Base-by-base conservation (phyloP, 2,888 invertebrate species). In the Xylota segnis region DNA sequence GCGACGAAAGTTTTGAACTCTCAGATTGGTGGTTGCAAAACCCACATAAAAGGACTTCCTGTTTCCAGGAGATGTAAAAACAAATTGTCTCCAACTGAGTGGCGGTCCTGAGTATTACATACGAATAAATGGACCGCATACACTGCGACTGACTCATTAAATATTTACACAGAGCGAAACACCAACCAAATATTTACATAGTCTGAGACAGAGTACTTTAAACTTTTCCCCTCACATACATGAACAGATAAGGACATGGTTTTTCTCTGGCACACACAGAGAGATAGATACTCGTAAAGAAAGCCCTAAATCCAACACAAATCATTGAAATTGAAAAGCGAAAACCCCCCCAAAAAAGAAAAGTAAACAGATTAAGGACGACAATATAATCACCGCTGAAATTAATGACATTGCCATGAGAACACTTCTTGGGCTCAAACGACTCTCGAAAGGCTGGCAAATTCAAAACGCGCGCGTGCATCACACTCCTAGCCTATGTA, bases 371-470 rank as follows among this genome's bases (percentile, higher is more conserved):
- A 66, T 83, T 34, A 61, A 78, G 58, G 50, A 61, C 66, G 83
- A 78, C 78, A 78, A 61, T 56, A 63, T 83, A 83, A 83, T 83
- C 83, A 74, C 66, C 72, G 50, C 27, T 61, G 66, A 74, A 78
- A 78, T 83, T 61, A 78, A 83, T 83, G 68, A 50, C 54, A 56
- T 23, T 56, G 40, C 52, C 43, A 56, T 61, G 34, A 32, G 45
- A 50, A 47, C 54, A 45, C 29, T 40, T 66, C 66, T 61, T 47
- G 37, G 59, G 37, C 34, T 9, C 65, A 65, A 70, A 61, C 63
- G 68, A 81, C 63, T 75, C n/a, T n/a, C n/a, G n/a, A n/a, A n/a
- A 81, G 68, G 50, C 23, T 37, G 52, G 50, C n/a, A 63, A 34
- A 52, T 52, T 50, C 54, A 32, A 59, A 52, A 52, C 50, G 66